Evolutionary conservation across 2,797 vertebrate species (phyloP), one percentile per base, ranked within the genome.

Genomic region (Cyprinella venusta): DNA sequence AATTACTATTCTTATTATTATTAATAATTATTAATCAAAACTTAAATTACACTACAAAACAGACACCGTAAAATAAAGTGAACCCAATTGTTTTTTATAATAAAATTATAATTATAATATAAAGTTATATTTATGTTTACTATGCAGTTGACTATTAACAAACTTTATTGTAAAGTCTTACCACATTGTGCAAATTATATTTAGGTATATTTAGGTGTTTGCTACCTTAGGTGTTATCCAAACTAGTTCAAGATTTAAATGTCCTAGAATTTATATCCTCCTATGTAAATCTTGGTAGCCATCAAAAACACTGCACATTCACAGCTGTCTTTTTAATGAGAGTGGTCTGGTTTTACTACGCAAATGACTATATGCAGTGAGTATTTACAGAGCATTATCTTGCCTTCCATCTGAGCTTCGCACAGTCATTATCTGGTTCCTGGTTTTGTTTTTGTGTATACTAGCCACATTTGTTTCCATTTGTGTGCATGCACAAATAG

Each of bases 381-480:
- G 76, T 59, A 74, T 81, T 85, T 67, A 50, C 38, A 68, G 50
- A 42, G 13, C 61, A 71, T 83, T 85, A 85, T 87, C 86, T 76
- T 15, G 26, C 71, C 61, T 77, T 52, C 3, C 69, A 88, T 88
- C 84, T 87, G 52, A 67, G 24, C 52, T 9, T 36, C 50, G 38
- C 40, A 19, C 16, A 26, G 71, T 68, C 59, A 71, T 76, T 74
- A 61, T 42, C 48, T 80, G 67, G 48, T 48, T 72, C 80, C 83
- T 86, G 82, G 68, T 78, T 75, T 42, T 87, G 85, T 80, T 87
- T 76, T 75, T 64, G 64, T 54, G 78, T 67, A 63, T 16, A 19
- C 18, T 6, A 24, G 69, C 56, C 67, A 70, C 56, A 63, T 77
- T 83, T 79, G 67, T 81, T 83, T 81, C 69, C 52, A 78, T 84